These are phyloP conservation scores for Myrmecophaga tridactyla DNA, from an alignment of 2,113 vertebrate genomes.

Conservation along the genomic window DNA sequence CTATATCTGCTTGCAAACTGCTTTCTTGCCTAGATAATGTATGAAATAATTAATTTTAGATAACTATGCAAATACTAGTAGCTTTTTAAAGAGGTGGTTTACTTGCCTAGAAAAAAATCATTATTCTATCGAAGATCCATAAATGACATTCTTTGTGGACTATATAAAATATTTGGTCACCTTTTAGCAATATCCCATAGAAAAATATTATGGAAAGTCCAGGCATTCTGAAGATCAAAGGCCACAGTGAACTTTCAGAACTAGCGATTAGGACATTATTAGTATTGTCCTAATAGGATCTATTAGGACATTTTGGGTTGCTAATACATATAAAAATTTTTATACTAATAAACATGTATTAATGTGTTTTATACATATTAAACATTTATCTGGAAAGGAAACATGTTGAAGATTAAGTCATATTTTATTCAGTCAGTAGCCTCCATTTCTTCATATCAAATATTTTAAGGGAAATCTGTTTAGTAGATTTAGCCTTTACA, in stretches of 20 bases:
- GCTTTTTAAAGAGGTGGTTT: slow-evolving; percentile 14
- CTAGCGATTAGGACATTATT: neutral
- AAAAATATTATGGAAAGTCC: neutral
- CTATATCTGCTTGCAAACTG: neutral
- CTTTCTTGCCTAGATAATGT: slow-evolving; percentile 26
- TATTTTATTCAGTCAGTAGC: neutral
- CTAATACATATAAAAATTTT: neutral
- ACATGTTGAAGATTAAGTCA: neutral
- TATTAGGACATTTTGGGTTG: neutral
- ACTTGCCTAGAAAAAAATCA: slow-evolving; percentile 26
- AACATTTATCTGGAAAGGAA: slow-evolving; percentile 1
- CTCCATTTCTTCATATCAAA: neutral
- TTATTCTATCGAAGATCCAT: slow-evolving; percentile 7
- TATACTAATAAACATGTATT: neutral
- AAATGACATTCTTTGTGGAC: neutral
- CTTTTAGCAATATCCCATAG: neutral
- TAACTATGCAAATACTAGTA: neutral
- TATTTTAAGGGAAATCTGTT: neutral
- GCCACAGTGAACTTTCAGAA: neutral
- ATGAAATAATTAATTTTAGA: slow-evolving; percentile 10
- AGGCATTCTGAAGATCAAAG: slow-evolving; percentile 13
- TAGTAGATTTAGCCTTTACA: neutral
- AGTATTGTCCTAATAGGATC: too few relatives aligned
- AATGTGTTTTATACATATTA: neutral
- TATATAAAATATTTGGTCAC: neutral